A percentile compares a stretch with the other conserved stretches of the same genome.
Evolutionary conservation across 1,140 invertebrate species (phyloP).

Genomic region (Lepidotrigona ventralis): DNA sequence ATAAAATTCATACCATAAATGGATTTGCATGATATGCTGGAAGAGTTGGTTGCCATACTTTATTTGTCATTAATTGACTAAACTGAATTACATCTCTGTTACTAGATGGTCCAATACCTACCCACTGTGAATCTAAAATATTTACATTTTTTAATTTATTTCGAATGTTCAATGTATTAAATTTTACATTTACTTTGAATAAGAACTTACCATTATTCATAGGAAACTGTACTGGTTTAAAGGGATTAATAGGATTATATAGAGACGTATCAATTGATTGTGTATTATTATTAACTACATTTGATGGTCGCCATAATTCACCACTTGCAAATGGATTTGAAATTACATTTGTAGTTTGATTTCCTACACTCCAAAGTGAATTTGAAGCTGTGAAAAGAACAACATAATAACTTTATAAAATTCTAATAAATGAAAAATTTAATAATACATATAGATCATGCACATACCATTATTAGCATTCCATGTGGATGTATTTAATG

Average conservation of each 20-base stretch:
- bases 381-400: constrained; percentile 67
- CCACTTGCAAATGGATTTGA: constrained; percentile 75
- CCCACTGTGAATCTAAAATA: constrained; percentile 73
- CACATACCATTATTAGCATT: constrained; percentile 73
- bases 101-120: constrained; percentile 71
- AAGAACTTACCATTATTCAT: constrained; percentile 72
- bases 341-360: constrained; percentile 73
- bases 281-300: constrained; percentile 76
- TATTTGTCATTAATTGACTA: constrained; percentile 77
- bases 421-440: constrained; percentile 3
- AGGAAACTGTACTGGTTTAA: constrained; percentile 72
- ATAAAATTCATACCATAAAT: constrained; percentile 75
- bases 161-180: not conserved
- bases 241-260: constrained; percentile 76
- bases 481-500: constrained; percentile 69
- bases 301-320: constrained; percentile 75
- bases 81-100: constrained; percentile 77
- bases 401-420: not conserved
- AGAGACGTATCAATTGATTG: constrained; percentile 71
- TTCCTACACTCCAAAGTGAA: constrained; percentile 70
- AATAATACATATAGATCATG: constrained; percentile 9
- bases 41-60: constrained; percentile 78
- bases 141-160: constrained; percentile 17
- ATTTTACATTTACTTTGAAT: not conserved
- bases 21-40: constrained; percentile 77